Evolutionary conservation across 53 echinoderm and acorn worm genomes (phyloP).

Genomic region (Mesocentrotus franciscanus): DNA sequence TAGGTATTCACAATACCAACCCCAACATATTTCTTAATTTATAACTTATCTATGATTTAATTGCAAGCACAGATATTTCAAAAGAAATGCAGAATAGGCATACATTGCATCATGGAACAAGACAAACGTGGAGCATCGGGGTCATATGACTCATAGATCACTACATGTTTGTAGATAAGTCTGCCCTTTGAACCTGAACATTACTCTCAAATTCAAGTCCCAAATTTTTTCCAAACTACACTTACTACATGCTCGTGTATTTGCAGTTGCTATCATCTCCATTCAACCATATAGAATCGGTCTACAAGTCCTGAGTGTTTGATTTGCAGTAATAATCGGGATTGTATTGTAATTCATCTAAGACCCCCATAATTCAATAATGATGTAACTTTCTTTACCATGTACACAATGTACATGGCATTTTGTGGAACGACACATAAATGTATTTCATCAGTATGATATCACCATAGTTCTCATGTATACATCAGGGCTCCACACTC

Average conservation of each 20-base stretch:
- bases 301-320: background rate
- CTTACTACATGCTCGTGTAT: background rate
- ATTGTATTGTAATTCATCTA: background rate
- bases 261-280: background rate
- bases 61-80: background rate
- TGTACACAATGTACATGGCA: no score
- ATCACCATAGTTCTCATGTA: no score
- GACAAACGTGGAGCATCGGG: background rate
- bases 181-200: conserved; percentile 7
- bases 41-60: no score
- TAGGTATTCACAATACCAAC: no score
- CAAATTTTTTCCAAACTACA: background rate
- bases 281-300: background rate
- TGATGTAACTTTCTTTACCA: background rate
- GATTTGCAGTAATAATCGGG: background rate
- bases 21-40: no score
- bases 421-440: background rate
- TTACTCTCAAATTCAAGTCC: conserved; percentile 8
- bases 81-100: background rate
- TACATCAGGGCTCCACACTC: no score
- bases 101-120: background rate
- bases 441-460: background rate
- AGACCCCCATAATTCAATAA: background rate
- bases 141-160: background rate
- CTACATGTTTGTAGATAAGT: background rate